These are phyloP conservation scores for Melolontha melolontha DNA, from an alignment of 2,888 invertebrate genomes.

Conservation along the genomic window DNA sequence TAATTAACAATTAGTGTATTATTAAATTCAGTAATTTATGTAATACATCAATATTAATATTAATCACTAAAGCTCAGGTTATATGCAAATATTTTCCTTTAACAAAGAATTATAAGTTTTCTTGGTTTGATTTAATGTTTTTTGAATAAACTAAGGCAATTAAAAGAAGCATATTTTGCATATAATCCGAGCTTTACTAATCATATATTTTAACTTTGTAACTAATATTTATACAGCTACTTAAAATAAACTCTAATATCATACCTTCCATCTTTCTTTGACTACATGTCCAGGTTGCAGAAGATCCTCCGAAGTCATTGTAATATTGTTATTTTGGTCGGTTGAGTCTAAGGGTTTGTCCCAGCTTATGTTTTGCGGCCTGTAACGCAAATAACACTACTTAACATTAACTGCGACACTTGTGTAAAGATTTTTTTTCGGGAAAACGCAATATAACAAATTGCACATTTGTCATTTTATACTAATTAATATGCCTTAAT, in stretches of 20 bases:
- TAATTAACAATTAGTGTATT: too few relatives aligned
- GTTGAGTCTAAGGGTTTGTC: constrained; percentile 66
- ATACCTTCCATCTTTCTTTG: constrained; percentile 99
- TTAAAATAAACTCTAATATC: constrained; percentile 54
- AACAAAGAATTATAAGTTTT: too few relatives aligned
- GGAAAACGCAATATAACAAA: constrained; percentile 1
- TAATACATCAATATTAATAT: too few relatives aligned
- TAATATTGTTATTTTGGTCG: constrained; percentile 78
- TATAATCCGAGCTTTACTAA: too few relatives aligned
- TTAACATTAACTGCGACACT: constrained; percentile 10
- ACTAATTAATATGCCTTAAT: constrained; percentile 4
- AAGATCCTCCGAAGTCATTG: constrained; percentile 93
- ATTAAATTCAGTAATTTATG: too few relatives aligned
- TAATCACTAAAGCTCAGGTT: too few relatives aligned
- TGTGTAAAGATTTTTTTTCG: not conserved
- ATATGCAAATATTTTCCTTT: too few relatives aligned
- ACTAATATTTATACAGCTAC: constrained; percentile 39
- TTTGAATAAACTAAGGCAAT: too few relatives aligned
- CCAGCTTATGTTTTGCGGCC: constrained; percentile 64
- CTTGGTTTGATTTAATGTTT: too few relatives aligned
- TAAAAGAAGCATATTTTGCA: too few relatives aligned
- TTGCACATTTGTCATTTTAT: constrained; percentile 1
- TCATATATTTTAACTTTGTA: not conserved
- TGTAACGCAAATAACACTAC: constrained; percentile 44
- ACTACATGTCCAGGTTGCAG: constrained; percentile 97